Evolutionary conservation across 1,140 invertebrate species (phyloP).

Genomic region (Listronotus bonariensis): DNA sequence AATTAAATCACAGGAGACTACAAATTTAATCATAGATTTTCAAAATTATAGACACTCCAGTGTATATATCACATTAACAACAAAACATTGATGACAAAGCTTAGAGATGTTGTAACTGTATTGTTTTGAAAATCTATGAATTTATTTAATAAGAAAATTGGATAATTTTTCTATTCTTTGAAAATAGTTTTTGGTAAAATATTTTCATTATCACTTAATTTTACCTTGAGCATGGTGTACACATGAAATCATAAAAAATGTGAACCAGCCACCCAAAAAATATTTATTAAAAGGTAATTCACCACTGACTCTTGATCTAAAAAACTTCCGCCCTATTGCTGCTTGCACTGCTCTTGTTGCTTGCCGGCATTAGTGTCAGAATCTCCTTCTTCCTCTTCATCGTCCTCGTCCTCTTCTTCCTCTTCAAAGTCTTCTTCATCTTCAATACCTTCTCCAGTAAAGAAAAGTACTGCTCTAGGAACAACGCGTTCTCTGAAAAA

Average conservation of each 20-base stretch:
- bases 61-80: no score
- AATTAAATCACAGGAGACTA: no score
- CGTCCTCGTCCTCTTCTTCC: constrained; percentile 60
- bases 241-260: not conserved
- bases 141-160: no score
- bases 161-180: no score
- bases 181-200: no score
- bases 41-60: no score
- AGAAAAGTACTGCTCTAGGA: constrained; percentile 91
- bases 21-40: no score
- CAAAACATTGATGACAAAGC: no score
- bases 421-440: constrained; percentile 74
- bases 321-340: constrained; percentile 41
- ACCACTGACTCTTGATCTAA: not conserved
- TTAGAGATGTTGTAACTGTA: no score
- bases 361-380: constrained; percentile 32
- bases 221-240: not conserved
- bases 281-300: no score
- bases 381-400: constrained; percentile 53
- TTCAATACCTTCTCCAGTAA: constrained; percentile 83
- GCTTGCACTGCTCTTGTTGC: constrained; percentile 47
- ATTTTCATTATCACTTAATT: no score
- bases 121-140: no score
- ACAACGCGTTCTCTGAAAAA: constrained; percentile 78
- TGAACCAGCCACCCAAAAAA: not conserved